Conservation (phyloP, 2,888 invertebrate genomes). For the Ornithoptera priamus region DNA sequence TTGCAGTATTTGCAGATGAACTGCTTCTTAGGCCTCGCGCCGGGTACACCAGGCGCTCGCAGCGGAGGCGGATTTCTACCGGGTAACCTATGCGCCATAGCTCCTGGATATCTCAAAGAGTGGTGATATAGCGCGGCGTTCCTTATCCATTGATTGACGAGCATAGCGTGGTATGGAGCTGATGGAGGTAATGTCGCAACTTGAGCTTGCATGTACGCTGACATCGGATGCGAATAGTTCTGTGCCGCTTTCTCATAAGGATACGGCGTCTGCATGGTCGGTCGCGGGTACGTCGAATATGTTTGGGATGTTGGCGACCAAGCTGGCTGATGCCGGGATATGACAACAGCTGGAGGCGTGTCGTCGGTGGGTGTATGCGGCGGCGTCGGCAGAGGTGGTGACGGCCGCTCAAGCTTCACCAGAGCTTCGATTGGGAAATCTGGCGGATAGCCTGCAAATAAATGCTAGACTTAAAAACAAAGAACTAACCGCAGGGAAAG, state of each 20-base stretch:
- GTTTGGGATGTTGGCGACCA: slow-evolving; percentile 62
- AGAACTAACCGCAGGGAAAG: background rate
- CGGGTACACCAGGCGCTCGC: slow-evolving; percentile 78
- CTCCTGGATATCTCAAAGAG: slow-evolving; percentile 70
- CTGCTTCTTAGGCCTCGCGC: slow-evolving; percentile 87
- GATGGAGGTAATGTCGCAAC: slow-evolving; percentile 70
- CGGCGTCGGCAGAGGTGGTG: slow-evolving; percentile 84
- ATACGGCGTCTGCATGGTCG: slow-evolving; percentile 63
- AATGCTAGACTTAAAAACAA: slow-evolving; percentile 30
- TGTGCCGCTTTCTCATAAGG: slow-evolving; percentile 66
- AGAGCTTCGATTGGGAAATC: slow-evolving; percentile 80
- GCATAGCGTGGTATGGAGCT: slow-evolving; percentile 79
- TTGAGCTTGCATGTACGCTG: slow-evolving; percentile 72
- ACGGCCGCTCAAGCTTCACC: slow-evolving; percentile 81
- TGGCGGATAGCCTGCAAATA: slow-evolving; percentile 77
- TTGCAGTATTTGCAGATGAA: slow-evolving; percentile 99
- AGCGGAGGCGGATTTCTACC: slow-evolving; percentile 77
- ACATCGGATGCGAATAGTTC: slow-evolving; percentile 65
- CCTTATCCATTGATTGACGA: slow-evolving; percentile 88
- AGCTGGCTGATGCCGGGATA: slow-evolving; percentile 64
- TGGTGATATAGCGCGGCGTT: slow-evolving; percentile 85
- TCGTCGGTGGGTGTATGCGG: slow-evolving; percentile 86
- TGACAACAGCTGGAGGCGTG: slow-evolving; percentile 73
- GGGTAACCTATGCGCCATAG: slow-evolving; percentile 74
- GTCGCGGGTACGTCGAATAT: slow-evolving; percentile 63